phyloP scores from a whole-genome alignment of 2,888 invertebrate species.

The Petrolisthes manimaculis region DNA sequence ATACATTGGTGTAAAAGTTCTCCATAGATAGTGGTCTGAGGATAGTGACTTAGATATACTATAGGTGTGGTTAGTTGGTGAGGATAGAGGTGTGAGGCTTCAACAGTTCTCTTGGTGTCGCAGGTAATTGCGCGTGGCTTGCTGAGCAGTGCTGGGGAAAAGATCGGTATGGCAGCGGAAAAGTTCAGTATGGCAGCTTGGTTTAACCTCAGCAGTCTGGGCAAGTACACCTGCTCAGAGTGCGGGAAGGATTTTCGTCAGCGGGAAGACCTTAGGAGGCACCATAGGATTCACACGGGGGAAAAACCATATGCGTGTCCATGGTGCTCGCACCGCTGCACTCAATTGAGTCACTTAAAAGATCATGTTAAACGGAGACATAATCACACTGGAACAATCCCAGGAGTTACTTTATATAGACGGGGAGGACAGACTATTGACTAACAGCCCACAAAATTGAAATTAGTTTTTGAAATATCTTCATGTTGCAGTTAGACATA shows the following conservation, averaged over 20 bases:
- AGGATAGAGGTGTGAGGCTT: conserved; percentile 5
- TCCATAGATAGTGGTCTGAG: too few relatives aligned
- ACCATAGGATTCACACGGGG: conserved; percentile 58
- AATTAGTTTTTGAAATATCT: too few relatives aligned
- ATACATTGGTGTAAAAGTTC: too few relatives aligned
- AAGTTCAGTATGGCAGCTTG: conserved; percentile 8
- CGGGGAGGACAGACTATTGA: too few relatives aligned
- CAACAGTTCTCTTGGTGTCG: conserved; percentile 43
- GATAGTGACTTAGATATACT: too few relatives aligned
- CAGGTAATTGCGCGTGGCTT: conserved; percentile 31
- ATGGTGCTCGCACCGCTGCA: conserved; percentile 48
- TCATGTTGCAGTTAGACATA: too few relatives aligned
- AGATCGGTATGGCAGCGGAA: not conserved
- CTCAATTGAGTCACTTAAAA: conserved; percentile 34
- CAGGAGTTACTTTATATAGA: not conserved
- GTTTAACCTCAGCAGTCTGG: not conserved
- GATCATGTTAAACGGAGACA: conserved; percentile 41
- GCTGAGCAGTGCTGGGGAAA: conserved; percentile 33
- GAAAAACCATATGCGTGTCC: conserved; percentile 61
- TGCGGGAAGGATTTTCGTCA: conserved; percentile 50
- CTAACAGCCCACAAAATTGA: too few relatives aligned
- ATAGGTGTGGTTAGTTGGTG: too few relatives aligned
- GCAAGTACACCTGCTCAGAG: conserved; percentile 34
- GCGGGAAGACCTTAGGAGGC: conserved; percentile 52
- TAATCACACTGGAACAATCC: not conserved